Percentiles rank a stretch among this genome's conserved stretches.
Evolutionary conservation across 2,113 vertebrate genomes (phyloP).

Genomic region (Epinephelus fuscoguttatus): DNA sequence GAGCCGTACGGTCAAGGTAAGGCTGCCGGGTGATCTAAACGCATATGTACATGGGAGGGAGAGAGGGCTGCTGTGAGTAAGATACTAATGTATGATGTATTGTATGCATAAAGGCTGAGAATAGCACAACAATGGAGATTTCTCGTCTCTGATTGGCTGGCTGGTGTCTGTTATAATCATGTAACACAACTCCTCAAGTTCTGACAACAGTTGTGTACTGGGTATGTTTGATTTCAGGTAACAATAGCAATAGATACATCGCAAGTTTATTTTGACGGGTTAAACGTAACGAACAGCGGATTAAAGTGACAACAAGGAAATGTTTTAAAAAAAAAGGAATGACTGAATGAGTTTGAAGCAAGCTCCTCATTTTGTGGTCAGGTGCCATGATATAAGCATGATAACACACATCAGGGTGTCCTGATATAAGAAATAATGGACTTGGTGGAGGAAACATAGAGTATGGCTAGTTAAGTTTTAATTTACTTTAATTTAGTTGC

Average conservation of each 20-base stretch:
- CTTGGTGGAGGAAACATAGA: background rate
- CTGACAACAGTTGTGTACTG: background rate
- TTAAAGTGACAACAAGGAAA: background rate
- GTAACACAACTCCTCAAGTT: background rate
- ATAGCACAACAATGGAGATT: background rate
- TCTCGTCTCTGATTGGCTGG: background rate
- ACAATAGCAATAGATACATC: background rate
- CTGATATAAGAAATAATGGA: background rate
- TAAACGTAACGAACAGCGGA: background rate
- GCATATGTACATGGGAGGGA: slow-evolving; percentile 7
- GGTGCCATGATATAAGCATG: background rate
- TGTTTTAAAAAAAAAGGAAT: background rate
- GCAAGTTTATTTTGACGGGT: background rate
- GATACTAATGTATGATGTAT: slow-evolving; percentile 20
- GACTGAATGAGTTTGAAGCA: background rate
- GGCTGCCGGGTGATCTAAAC: slow-evolving; percentile 75
- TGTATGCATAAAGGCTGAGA: slow-evolving; percentile 39
- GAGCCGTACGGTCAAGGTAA: slow-evolving; percentile 78
- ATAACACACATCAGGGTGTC: background rate
- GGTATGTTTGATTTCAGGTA: background rate
- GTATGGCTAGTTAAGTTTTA: background rate
- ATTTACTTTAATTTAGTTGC: background rate
- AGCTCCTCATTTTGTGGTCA: background rate
- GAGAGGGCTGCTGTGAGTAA: slow-evolving; percentile 10
- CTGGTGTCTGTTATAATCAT: background rate